Conservation (phyloP, 2,113 vertebrate genomes). For the Pluvialis apricaria region DNA sequence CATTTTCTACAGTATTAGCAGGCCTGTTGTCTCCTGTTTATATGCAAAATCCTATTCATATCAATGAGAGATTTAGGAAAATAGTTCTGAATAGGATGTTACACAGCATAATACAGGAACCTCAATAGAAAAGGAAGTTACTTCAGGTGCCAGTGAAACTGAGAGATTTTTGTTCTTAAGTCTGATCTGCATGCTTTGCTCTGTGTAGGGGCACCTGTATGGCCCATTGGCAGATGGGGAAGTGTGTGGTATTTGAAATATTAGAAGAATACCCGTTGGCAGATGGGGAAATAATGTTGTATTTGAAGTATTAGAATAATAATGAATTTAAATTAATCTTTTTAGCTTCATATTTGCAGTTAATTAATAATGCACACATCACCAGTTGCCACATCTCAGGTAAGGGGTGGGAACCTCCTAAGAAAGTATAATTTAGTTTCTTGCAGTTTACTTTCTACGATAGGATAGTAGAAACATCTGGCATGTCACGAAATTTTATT, state of each 20-base stretch:
- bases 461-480: neutral
- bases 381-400: neutral
- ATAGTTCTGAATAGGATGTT: neutral
- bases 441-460: neutral
- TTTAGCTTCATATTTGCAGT: neutral
- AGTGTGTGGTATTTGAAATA: neutral
- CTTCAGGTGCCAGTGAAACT: neutral
- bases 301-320: conserved; percentile 9
- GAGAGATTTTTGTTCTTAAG: neutral
- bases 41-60: neutral
- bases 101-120: neutral
- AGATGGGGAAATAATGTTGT: neutral
- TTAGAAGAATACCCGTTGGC: neutral
- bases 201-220: neutral
- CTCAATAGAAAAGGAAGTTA: neutral
- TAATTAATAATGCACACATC: neutral
- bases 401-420: neutral
- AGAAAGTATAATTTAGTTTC: neutral
- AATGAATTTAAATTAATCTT: neutral
- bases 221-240: neutral
- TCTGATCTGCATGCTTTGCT: neutral
- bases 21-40: neutral
- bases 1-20: neutral
- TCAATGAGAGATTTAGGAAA: neutral
- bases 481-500: neutral